Conservation (phyloP, 2,113 vertebrate species). For the Macrotus californicus region DNA sequence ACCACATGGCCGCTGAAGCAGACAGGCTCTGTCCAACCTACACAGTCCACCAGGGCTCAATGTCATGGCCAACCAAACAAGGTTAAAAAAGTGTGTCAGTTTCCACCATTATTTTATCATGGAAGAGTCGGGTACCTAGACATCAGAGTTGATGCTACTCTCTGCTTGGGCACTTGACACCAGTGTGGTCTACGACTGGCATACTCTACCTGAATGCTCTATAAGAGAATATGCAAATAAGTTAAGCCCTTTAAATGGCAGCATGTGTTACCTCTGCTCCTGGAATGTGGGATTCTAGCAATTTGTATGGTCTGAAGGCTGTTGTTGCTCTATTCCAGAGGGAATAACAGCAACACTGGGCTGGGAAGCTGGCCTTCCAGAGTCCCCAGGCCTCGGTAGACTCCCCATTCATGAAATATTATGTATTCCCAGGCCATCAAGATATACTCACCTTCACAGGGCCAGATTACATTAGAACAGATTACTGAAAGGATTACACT, state of each 20-base stretch:
- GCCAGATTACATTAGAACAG: neutral
- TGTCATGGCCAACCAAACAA: neutral
- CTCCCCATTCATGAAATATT: neutral
- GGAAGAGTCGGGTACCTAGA: neutral
- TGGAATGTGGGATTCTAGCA: neutral
- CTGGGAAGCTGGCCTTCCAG: neutral
- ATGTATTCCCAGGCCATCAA: neutral
- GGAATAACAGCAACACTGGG: neutral
- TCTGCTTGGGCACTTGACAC: neutral
- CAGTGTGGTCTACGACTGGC: neutral
- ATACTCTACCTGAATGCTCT: neutral
- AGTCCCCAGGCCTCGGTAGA: neutral
- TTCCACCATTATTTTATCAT: neutral
- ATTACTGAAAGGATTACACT: neutral
- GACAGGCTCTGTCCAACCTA: neutral
- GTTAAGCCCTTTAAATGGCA: neutral
- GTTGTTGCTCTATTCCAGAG: neutral
- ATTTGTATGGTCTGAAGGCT: neutral
- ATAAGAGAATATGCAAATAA: neutral
- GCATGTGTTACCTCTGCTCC: neutral
- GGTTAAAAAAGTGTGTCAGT: neutral
- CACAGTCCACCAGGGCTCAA: neutral
- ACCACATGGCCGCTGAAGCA: neutral
- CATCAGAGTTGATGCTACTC: neutral
- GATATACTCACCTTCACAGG: neutral